Evolutionary conservation across 2,797 vertebrate species (phyloP), one percentile per base, ranked within the genome.

Genomic region (Triplophysa yarkandensis): DNA sequence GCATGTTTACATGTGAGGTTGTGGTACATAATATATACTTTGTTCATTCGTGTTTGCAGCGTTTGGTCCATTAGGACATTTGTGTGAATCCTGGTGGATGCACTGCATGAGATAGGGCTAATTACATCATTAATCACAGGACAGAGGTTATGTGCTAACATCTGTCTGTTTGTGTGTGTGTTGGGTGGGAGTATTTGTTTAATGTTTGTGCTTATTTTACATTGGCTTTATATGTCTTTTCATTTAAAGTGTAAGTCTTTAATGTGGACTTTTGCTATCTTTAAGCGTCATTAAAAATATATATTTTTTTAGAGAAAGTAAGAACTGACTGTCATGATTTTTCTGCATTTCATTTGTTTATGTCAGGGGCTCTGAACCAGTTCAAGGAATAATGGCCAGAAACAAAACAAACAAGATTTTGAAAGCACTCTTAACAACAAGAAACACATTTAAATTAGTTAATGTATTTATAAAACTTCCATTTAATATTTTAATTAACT

Each of bases 121-220:
- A 89, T 90, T 83, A 85, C 78, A 81, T 27, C 50, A 32, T 78
- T 83, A 81, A 84, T 74, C 78, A 87, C 84, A 79, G 70, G 74
- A 62, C 30, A 30, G 28, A 54, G 61, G 71, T 78, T 68, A 64
- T 17, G 10, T 63, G 48, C 78, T 80, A 64, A 80, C 57, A 67
- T 55, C 43, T 27, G 58, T 43, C 32, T 39, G 32, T 23, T 30
- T 32, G 60, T 52, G 57, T 61, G 63, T 71, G 34, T 32, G 73
- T 7, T 64, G 43, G 32, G 63, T 52, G 23, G 62, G 46, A 75
- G 60, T 63, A 21, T 32, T 60, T 50, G 4, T 52, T 4, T 66
- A 6, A 44, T 58, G 23, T 39, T 46, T 74, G 16, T 46, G 28
- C 16, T 36, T 14, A 58, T 58, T 34, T 25, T 30, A 58, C 39